Base-by-base conservation (phyloP, 2,888 invertebrate genomes). In the Abrostola tripartita region DNA sequence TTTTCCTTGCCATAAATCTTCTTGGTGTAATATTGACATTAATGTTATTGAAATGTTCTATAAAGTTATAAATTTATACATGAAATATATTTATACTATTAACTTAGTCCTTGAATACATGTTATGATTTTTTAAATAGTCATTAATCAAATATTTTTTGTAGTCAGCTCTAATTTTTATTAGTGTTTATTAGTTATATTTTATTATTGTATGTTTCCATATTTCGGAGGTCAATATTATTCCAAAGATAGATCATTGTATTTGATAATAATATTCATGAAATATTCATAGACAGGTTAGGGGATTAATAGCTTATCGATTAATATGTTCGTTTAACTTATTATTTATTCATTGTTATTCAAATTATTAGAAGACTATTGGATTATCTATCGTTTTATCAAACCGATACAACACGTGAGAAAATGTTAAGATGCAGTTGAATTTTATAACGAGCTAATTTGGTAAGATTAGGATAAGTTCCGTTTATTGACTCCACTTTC, bases 291-390 rank as follows among this genome's bases (percentile, higher is more conserved):
- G 79, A 79, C 74, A 83, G 82, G 84, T 83, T 82, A 79, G 67
- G 77, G 79, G 83, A 89, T 86, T 86, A 87, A 87, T 80, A 79
- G 79, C 61, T 73, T 72, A 84, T 83, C 81, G 81, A 85, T 86
- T 85, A 83, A 81, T 85, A 81, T 69, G 61, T 60, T 85, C 80
- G 81, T 81, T 76, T 78, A 75, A 74, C 87, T 84, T 83, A 89
- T 90, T 89, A 88, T 69, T 73, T 87, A 90, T 90, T 90, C 89
- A 90, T 90, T 89, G 87, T 87, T 85, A 85, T 88, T 88, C 77
- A 84, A 83, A 84, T 84, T 72, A 82, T 74, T 76, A 58, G 62
- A 74, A 71, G 50, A 82, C 87, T 88, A 88, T 86, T 88, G 84
- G 84, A 89, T 88, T 88, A 89, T 88, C 83, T 85, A 85, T 86